Percentiles rank a stretch among this genome's conserved stretches.
Conservation (phyloP, 1,140 invertebrate species). For the Zelostemma sp. region DNA sequence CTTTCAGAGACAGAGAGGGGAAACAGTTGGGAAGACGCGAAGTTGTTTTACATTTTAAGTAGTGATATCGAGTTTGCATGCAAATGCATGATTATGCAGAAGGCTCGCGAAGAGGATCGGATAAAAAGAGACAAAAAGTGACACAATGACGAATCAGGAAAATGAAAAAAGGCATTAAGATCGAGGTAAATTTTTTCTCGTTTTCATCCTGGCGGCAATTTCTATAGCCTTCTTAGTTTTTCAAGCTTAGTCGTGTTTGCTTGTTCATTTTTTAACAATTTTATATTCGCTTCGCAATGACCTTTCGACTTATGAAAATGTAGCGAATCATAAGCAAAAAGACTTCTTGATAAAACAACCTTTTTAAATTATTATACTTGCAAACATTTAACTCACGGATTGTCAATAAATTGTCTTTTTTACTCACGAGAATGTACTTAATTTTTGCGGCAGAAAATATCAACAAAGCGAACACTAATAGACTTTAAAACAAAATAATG, state of each 20-base stretch:
- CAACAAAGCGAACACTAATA: not conserved
- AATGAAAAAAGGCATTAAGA: slow-evolving; percentile 13
- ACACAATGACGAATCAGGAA: slow-evolving; percentile 15
- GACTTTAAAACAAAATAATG: too few relatives aligned
- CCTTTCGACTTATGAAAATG: too few relatives aligned
- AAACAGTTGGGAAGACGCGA: slow-evolving; percentile 44
- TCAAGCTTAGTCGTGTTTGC: too few relatives aligned
- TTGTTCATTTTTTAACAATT: too few relatives aligned
- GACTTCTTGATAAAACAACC: not conserved
- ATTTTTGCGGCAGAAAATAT: not conserved
- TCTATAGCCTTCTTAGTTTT: too few relatives aligned
- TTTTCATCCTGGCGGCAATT: too few relatives aligned
- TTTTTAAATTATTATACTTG: not conserved
- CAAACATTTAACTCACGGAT: not conserved
- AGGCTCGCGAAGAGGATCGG: slow-evolving; percentile 35
- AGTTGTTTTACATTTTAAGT: slow-evolving; percentile 70
- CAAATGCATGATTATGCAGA: slow-evolving; percentile 65
- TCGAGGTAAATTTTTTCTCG: too few relatives aligned
- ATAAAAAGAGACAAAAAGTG: slow-evolving; percentile 29
- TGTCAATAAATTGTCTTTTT: too few relatives aligned
- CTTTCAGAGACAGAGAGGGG: slow-evolving; percentile 12
- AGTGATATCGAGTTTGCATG: slow-evolving; percentile 69
- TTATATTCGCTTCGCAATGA: too few relatives aligned
- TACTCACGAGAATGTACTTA: too few relatives aligned
- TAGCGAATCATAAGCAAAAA: not conserved